phyloP scores from a whole-genome alignment of 2,113 vertebrate species.

The Panthera leo region DNA sequence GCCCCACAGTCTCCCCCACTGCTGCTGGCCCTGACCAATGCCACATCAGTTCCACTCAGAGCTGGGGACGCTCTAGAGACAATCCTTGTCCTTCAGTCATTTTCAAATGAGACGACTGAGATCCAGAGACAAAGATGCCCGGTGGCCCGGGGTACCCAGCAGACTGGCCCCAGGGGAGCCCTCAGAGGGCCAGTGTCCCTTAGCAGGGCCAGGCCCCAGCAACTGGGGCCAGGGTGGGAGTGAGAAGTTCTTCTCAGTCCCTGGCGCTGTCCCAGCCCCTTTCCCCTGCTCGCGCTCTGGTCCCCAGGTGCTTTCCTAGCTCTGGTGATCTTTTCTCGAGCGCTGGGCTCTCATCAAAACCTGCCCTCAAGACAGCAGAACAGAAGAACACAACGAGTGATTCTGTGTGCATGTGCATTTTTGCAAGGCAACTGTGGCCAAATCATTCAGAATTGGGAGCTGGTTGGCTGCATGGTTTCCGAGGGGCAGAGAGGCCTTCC shows the following conservation, averaged over 20 bases:
- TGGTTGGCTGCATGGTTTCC: not conserved
- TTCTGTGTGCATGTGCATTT: fast-evolving
- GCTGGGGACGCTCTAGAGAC: not conserved
- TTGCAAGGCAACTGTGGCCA: not conserved
- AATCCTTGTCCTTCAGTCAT: not conserved
- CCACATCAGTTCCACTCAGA: not conserved
- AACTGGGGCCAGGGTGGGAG: not conserved
- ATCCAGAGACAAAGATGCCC: not conserved
- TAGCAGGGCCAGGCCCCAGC: not conserved
- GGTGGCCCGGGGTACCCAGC: not conserved
- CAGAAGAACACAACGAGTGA: not conserved
- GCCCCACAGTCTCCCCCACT: not conserved
- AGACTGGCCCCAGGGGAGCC: not conserved
- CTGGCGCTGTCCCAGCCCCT: not conserved
- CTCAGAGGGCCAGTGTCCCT: not conserved
- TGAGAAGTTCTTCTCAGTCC: not conserved
- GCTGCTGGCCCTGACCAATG: not conserved
- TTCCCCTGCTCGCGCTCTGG: not conserved
- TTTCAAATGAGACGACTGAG: not conserved
- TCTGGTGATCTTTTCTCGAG: not conserved
- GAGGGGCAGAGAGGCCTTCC: not conserved
- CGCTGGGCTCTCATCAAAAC: not conserved
- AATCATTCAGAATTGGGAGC: not conserved
- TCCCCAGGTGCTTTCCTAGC: not conserved
- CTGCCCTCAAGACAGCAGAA: not conserved